phyloP scores from a whole-genome alignment of 1,140 invertebrate species.

The Pseudoatta argentina region DNA sequence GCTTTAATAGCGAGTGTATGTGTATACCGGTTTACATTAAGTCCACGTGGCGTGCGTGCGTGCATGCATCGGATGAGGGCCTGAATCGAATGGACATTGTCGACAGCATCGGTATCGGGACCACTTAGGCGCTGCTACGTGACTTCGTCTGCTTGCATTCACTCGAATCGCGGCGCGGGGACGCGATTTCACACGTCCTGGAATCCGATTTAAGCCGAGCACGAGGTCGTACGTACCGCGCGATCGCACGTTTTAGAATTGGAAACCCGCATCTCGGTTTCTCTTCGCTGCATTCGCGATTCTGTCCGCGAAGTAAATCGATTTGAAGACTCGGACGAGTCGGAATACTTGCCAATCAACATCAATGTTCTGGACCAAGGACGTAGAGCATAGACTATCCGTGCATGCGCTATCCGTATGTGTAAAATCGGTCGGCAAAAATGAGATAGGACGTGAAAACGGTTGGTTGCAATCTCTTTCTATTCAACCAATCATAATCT shows the following conservation, averaged over 20 bases:
- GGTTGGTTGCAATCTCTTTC: too few relatives aligned
- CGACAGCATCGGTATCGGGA: neutral
- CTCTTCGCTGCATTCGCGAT: neutral
- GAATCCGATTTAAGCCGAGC: constrained; percentile 39
- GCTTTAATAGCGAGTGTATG: neutral
- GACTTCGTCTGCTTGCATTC: constrained; percentile 4
- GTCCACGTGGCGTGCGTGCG: neutral
- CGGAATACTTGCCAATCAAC: neutral
- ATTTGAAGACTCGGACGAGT: neutral
- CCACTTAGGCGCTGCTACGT: constrained; percentile 15
- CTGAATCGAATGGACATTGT: constrained; percentile 29
- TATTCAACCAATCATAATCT: too few relatives aligned
- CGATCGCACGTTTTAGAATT: constrained; percentile 12
- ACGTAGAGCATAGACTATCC: too few relatives aligned
- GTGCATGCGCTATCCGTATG: too few relatives aligned
- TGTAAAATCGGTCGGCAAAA: too few relatives aligned
- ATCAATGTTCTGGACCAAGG: neutral
- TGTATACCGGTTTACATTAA: constrained; percentile 27
- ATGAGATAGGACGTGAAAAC: too few relatives aligned
- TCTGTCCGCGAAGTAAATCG: neutral
- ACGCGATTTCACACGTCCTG: constrained; percentile 38
- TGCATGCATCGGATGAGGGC: neutral
- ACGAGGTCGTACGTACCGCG: constrained; percentile 4
- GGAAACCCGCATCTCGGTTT: neutral
- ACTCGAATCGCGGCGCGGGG: neutral